Evolutionary conservation across 2,113 vertebrate genomes (phyloP), one percentile per base, ranked within the genome.

Genomic region (Brachionichthys hirsutus): DNA sequence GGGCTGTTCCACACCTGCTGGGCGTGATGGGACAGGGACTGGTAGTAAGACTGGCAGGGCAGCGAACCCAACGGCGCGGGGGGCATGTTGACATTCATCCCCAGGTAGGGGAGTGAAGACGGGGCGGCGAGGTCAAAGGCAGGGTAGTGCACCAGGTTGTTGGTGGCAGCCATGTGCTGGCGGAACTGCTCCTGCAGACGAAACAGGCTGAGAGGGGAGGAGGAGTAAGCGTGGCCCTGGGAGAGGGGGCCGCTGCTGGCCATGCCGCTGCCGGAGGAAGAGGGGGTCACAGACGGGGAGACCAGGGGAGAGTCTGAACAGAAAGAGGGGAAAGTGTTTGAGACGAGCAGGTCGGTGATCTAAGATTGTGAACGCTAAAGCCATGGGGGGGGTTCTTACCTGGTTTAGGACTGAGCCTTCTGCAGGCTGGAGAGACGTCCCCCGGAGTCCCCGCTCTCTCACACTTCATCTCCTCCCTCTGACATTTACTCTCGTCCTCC

Each of bases 91-190:
- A 98, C 94, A 9, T 95, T 95, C 94, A 95, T 94, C 10, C 96
- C 97, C 86, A 98, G 87, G 89, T 98, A 98, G 57, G 97, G 96
- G 72, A 98, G 92, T 0, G 97, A 91, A 10, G 95, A 91, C 0
- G 95, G 94, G 34, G 91, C 91, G 9, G 92, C 90, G 80, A 99
- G 95, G 87, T 98, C 97, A 0, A 98, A 99, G 44, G 97, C 94
- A 0, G 97, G 96, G 88, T 98, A 98, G 83, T 98, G 97, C 63
- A 99, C 95, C 90, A 98, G 81, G 89, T 96, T 98, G 92, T 95
- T 98, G 87, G 95, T 99, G 89, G 97, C 97, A 0, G 95, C 97
- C 97, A 98, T 99, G 90, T 99, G 97, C 89, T 98, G 97, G 54
- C 95, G 95, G 84, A 99, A 99, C 81, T 99, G 95, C 91, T 99